Evolutionary conservation across 2,888 invertebrate genomes (phyloP).

Genomic region (Microplitis deprimator): DNA sequence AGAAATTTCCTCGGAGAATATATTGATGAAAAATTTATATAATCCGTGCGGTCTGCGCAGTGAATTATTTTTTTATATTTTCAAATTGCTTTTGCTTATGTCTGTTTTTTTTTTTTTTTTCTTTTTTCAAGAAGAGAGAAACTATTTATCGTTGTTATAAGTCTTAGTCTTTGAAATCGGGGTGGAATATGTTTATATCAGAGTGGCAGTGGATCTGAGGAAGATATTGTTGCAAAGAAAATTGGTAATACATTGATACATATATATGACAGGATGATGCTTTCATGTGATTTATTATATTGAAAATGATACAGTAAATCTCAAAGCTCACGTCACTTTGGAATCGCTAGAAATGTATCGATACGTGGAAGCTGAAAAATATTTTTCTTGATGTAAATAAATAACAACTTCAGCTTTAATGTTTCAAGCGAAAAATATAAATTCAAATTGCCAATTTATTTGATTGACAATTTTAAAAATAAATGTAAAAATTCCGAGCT

Average conservation of each 20-base stretch:
- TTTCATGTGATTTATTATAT: not conserved
- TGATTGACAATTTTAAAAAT: too few species aligned
- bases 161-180: not conserved
- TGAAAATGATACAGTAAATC: not conserved
- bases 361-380: not conserved
- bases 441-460: too few species aligned
- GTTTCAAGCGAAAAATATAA: too few species aligned
- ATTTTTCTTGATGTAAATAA: not conserved
- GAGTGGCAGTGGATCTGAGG: not conserved
- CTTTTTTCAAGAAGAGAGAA: not conserved
- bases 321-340: not conserved
- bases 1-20: conserved; percentile 24
- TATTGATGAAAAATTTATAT: conserved; percentile 16
- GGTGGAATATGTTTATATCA: too few species aligned
- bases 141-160: not conserved
- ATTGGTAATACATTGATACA: not conserved
- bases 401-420: too few species aligned
- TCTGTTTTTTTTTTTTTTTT: not conserved
- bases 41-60: not conserved
- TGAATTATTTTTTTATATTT: conserved; percentile 10
- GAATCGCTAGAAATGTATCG: not conserved
- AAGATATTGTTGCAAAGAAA: not conserved
- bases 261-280: not conserved
- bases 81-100: conserved; percentile 26
- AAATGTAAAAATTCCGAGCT: too few species aligned